Conservation (phyloP, 92 coral and sea anemone species). For the Nematostella vectensis region DNA sequence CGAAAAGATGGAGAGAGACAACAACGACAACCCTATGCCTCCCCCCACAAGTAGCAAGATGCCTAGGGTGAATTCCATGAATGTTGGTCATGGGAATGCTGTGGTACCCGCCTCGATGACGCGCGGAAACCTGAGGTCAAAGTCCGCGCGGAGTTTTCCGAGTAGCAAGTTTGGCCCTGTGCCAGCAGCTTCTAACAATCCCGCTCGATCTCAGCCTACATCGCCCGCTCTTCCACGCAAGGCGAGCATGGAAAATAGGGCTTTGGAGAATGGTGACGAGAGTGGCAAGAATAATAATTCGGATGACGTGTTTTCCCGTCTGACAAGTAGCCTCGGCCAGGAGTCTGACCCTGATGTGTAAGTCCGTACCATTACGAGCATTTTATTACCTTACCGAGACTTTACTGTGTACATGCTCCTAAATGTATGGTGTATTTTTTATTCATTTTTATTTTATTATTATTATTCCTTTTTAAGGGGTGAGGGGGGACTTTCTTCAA, state of each 20-base stretch:
- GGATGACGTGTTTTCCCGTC: slow-evolving; percentile 87
- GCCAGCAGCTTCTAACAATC: slow-evolving; percentile 21
- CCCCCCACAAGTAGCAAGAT: not conserved
- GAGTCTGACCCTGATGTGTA: slow-evolving; percentile 93
- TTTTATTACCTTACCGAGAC: not conserved
- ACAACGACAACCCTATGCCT: slow-evolving; percentile 11
- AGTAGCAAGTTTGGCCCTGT: slow-evolving; percentile 52
- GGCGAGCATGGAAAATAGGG: slow-evolving; percentile 43
- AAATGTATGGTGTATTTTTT: too few species aligned
- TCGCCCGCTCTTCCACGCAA: slow-evolving; percentile 80
- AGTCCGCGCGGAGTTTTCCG: slow-evolving; percentile 87
- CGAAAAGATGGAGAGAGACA: slow-evolving; percentile 8
- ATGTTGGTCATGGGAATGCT: slow-evolving; percentile 11
- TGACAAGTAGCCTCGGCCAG: slow-evolving; percentile 87
- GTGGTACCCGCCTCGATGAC: slow-evolving; percentile 61
- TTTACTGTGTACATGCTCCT: not conserved
- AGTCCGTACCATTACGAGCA: too few species aligned
- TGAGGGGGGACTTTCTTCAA: too few species aligned
- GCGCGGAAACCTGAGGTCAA: slow-evolving; percentile 83
- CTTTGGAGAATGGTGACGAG: slow-evolving; percentile 19
- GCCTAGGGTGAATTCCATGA: slow-evolving; percentile 1
- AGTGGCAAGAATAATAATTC: not conserved
- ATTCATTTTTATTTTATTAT: too few species aligned
- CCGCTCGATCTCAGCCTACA: slow-evolving; percentile 85
- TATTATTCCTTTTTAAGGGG: too few species aligned